Evolutionary conservation across 2,113 vertebrate genomes (phyloP).

Genomic region (Neoarius graeffei): DNA sequence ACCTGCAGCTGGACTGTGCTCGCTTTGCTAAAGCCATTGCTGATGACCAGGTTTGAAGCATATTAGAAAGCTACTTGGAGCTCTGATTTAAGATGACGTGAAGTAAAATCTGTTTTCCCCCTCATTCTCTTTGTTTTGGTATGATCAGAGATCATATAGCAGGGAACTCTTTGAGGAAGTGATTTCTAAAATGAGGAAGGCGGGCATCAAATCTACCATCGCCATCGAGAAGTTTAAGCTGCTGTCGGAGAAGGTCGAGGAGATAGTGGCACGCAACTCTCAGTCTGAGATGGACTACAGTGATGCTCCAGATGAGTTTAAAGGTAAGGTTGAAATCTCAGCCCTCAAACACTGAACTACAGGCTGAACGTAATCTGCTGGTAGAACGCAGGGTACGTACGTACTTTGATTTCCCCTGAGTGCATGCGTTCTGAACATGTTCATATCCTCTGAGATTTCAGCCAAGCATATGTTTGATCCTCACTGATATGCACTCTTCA

Average conservation of each 20-base stretch:
- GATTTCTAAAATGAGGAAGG: slow-evolving; percentile 97
- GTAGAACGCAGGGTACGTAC: slow-evolving; percentile 63
- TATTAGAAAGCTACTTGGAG: neutral
- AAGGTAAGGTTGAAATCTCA: slow-evolving; percentile 76
- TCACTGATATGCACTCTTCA: neutral
- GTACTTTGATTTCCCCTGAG: slow-evolving; percentile 64
- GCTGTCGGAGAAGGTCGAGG: slow-evolving; percentile 92
- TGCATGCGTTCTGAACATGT: slow-evolving; percentile 49
- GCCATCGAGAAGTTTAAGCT: slow-evolving; percentile 99
- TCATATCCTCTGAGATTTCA: slow-evolving; percentile 40
- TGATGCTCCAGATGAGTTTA: slow-evolving; percentile 95
- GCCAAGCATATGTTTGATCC: slow-evolving; percentile 25
- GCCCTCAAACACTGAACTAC: slow-evolving; percentile 60
- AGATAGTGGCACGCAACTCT: slow-evolving; percentile 94
- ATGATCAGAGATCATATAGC: slow-evolving; percentile 90
- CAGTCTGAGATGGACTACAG: slow-evolving; percentile 98
- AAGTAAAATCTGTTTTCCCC: neutral
- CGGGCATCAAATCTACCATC: slow-evolving; percentile 97
- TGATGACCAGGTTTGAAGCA: slow-evolving; percentile 87
- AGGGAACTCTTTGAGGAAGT: slow-evolving; percentile 97
- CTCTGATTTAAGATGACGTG: neutral
- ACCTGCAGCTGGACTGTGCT: slow-evolving; percentile 94
- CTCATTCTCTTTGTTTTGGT: slow-evolving; percentile 3
- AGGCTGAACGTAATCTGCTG: slow-evolving; percentile 66
- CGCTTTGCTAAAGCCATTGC: slow-evolving; percentile 97